Base-by-base conservation (phyloP, 2,888 invertebrate genomes). In the Phortica okadai region DNA sequence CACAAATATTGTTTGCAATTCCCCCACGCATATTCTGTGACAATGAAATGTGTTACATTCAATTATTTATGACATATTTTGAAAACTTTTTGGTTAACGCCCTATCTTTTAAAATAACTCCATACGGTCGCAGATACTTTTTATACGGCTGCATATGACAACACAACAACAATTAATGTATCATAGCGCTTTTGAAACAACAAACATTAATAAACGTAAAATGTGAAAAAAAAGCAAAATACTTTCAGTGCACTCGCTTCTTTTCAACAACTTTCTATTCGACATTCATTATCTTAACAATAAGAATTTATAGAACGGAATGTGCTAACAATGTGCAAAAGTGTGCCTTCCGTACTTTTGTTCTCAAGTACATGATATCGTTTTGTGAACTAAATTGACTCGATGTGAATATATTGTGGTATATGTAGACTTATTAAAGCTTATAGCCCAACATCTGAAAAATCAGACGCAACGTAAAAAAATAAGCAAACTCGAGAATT, bases 401-500 rank as follows among this genome's bases (percentile, higher is more conserved):
- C 33, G 4, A 33, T 33, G 33, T 33, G 33, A 33, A 33, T 33
- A 33, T 4, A 1, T 33, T 33, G 1, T 33, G 33, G 33, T 5
- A 33, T 33, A 33, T 33, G 33, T 33, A 33, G 33, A 5, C 33
- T 59, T n/a, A 59, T 79, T 78, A 88, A 74, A 87, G 80, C 41
- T 79, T 77, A 58, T 89, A 89, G 6, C 91, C 92, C 11, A 89
- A 79, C 6, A 92, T 90, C 82, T 94, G 94, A 92, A 94, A 95
- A 79, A 93, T 91, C 8, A 95, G 91, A 1, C 95, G 93, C 45
- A 96, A 86, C 0, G 94, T 94, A 70, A 94, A 93, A 82, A 94
- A 96, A 86, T 96, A 96, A 2, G 95, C 83, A 33, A 96, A 93
- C 90, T 96, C 96, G 82, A 95, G 93, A 82, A 95, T 94, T 78